Evolutionary conservation across 2,797 vertebrate species (phyloP).

Genomic region (Harpagifer antarcticus): DNA sequence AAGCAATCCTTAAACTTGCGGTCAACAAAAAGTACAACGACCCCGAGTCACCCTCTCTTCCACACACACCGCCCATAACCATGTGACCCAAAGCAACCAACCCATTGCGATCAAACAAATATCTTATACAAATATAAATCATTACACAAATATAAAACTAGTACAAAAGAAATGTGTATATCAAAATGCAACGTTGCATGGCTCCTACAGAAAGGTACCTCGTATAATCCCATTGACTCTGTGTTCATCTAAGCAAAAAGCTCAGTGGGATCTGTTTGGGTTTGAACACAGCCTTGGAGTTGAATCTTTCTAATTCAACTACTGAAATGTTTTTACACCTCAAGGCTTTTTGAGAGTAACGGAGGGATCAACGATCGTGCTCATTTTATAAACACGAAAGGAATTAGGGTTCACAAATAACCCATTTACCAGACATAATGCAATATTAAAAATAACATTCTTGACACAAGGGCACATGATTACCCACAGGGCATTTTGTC

Average conservation of each 20-base stretch:
- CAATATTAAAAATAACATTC: slow-evolving; percentile 7
- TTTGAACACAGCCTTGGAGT: not conserved
- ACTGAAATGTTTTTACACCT: slow-evolving; percentile 1
- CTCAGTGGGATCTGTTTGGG: not conserved
- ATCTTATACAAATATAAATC: too few relatives aligned
- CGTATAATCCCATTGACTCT: not conserved
- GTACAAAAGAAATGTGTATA: too few relatives aligned
- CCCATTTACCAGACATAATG: not conserved
- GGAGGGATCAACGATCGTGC: not conserved
- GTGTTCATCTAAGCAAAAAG: not conserved
- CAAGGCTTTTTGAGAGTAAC: not conserved
- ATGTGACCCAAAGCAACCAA: too few relatives aligned
- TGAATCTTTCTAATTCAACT: not conserved
- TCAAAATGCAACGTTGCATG: too few relatives aligned
- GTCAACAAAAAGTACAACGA: too few relatives aligned
- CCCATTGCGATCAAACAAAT: too few relatives aligned
- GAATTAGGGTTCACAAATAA: not conserved
- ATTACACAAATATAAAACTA: too few relatives aligned
- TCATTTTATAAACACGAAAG: not conserved
- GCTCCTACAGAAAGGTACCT: too few relatives aligned
- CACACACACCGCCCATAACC: too few relatives aligned
- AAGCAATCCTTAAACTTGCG: too few relatives aligned
- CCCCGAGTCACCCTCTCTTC: too few relatives aligned
- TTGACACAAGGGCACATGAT: not conserved
- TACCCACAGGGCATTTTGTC: not conserved